Conservation (phyloP, 2,888 invertebrate genomes). For the Antheraea assamensis region DNA sequence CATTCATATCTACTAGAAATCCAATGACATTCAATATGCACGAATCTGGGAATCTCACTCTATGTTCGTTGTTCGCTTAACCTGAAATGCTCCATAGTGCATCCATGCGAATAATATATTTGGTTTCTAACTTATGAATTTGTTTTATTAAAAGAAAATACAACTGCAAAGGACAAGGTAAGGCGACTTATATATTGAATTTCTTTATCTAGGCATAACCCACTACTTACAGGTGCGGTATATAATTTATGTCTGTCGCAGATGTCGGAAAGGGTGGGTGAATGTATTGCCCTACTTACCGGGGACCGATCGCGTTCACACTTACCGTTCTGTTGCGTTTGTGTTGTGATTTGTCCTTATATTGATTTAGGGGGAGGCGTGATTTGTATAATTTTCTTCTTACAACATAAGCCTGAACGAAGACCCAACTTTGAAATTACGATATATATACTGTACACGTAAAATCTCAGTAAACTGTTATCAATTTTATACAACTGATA, state of each 20-base stretch:
- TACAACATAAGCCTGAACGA: slow-evolving; percentile 11
- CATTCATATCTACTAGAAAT: too few species aligned
- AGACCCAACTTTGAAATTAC: background rate
- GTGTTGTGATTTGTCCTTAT: slow-evolving; percentile 21
- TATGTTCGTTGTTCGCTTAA: too few species aligned
- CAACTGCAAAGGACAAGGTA: background rate
- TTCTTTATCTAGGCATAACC: slow-evolving; percentile 71
- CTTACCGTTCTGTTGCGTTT: slow-evolving; percentile 33
- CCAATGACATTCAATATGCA: too few species aligned
- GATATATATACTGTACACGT: background rate
- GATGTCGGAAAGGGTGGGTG: slow-evolving; percentile 62
- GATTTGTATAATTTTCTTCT: slow-evolving; percentile 18
- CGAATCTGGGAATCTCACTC: too few species aligned
- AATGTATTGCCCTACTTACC: slow-evolving; percentile 72
- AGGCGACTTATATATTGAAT: slow-evolving; percentile 60
- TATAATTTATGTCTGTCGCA: slow-evolving; percentile 70
- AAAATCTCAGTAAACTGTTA: background rate
- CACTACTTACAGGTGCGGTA: slow-evolving; percentile 70
- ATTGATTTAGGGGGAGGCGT: slow-evolving; percentile 4
- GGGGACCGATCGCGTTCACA: slow-evolving; percentile 57
- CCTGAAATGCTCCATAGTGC: too few species aligned
- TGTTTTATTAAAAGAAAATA: background rate
- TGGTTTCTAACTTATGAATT: background rate
- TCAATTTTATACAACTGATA: background rate
- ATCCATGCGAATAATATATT: too few species aligned